phyloP scores from a whole-genome alignment of 1,140 invertebrate genomes.

The Aphis gossypii region DNA sequence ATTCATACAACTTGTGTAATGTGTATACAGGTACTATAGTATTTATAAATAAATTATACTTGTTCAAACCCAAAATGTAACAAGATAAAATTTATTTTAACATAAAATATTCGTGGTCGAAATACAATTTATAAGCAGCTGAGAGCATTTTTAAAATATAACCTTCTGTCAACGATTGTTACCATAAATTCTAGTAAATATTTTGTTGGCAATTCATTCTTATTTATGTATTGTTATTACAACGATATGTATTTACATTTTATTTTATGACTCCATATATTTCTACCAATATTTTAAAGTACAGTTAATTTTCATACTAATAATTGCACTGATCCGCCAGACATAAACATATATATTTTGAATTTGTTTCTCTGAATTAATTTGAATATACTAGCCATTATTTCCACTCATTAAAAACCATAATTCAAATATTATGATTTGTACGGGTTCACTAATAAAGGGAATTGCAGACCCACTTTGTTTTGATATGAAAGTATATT shows the following conservation, averaged over 20 bases:
- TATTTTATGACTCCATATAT: background rate
- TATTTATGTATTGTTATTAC: background rate
- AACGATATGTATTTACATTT: background rate
- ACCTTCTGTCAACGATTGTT: background rate
- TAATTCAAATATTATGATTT: constrained; percentile 23
- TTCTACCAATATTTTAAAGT: background rate
- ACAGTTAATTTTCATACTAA: background rate
- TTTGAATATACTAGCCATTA: background rate
- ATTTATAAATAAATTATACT: background rate
- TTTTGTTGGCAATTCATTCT: background rate
- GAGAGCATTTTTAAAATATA: background rate
- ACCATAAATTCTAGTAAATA: background rate
- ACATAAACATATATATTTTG: background rate
- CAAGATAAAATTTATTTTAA: background rate
- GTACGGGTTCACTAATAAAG: background rate
- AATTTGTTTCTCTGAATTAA: background rate
- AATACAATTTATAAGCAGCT: background rate
- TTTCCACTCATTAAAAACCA: background rate
- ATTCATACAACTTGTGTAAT: background rate
- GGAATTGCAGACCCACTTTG: background rate
- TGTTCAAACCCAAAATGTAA: background rate
- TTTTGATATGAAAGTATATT: background rate
- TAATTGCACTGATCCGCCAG: background rate
- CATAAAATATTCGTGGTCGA: background rate
- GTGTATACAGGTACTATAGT: background rate